These are phyloP conservation scores for Chrysochloris asiatica DNA, from an alignment of 2,113 vertebrate genomes.

Conservation along the genomic window DNA sequence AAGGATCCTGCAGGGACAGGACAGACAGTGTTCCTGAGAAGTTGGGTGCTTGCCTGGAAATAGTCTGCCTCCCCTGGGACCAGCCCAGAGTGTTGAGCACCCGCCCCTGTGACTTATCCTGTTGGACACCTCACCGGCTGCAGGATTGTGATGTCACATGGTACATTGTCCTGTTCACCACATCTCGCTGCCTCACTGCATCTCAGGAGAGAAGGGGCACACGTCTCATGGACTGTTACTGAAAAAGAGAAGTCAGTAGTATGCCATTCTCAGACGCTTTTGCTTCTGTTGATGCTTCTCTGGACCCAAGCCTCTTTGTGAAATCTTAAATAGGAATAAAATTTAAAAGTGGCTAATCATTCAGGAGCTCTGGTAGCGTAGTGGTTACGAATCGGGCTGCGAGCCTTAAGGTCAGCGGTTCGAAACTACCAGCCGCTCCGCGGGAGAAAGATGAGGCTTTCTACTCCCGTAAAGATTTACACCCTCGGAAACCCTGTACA, in stretches of 20 bases:
- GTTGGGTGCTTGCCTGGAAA: slow-evolving; percentile 72
- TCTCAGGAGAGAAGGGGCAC: slow-evolving; percentile 86
- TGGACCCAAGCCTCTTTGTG: slow-evolving; percentile 66
- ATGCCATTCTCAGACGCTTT: slow-evolving; percentile 76
- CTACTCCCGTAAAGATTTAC: no score
- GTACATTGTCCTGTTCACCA: slow-evolving; percentile 81
- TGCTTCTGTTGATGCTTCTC: slow-evolving; percentile 1
- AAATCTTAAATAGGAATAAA: slow-evolving; percentile 64
- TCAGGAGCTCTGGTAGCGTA: no score
- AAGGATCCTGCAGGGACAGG: slow-evolving; percentile 65
- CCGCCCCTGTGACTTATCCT: slow-evolving; percentile 72
- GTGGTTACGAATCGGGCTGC: no score
- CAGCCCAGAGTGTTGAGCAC: slow-evolving; percentile 60
- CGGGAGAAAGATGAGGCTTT: no score
- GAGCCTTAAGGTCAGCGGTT: no score
- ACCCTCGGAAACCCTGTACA: no score
- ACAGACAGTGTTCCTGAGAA: slow-evolving; percentile 68
- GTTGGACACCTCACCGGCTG: slow-evolving; percentile 73
- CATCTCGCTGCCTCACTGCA: slow-evolving; percentile 66
- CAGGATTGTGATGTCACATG: slow-evolving; percentile 77
- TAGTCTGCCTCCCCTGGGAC: slow-evolving; percentile 66
- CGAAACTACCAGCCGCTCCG: no score
- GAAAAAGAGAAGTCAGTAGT: slow-evolving; percentile 84
- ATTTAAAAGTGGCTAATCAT: no score
- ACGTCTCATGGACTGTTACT: slow-evolving; percentile 75